Evolutionary conservation across 1,140 invertebrate genomes (phyloP).

Genomic region (Melitaea cinxia): DNA sequence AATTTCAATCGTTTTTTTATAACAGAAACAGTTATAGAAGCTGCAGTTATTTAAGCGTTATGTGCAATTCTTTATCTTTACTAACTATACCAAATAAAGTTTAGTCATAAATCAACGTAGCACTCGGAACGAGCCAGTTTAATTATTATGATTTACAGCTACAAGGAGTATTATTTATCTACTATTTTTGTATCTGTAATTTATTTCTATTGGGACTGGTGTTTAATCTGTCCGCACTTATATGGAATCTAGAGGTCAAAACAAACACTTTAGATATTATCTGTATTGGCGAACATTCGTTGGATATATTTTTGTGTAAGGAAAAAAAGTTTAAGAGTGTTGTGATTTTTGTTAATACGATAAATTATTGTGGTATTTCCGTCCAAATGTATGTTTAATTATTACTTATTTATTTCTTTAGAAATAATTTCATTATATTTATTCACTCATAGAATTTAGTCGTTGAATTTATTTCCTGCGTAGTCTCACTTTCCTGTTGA

Average conservation of each 20-base stretch:
- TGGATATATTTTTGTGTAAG: neutral
- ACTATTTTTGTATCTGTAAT: slow-evolving; percentile 29
- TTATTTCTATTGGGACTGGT: slow-evolving; percentile 28
- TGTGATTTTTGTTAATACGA: neutral
- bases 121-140: slow-evolving; percentile 13
- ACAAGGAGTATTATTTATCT: slow-evolving; percentile 21
- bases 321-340: neutral
- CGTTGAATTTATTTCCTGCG: no score
- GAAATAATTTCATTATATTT: no score
- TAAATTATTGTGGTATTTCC: no score
- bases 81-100: slow-evolving; percentile 13
- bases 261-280: slow-evolving; percentile 20
- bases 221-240: slow-evolving; percentile 24
- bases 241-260: slow-evolving; percentile 26
- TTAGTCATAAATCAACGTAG: slow-evolving; percentile 28
- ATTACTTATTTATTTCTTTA: no score
- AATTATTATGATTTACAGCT: slow-evolving; percentile 33
- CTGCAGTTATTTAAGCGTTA: neutral
- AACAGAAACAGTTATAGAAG: no score
- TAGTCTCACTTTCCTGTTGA: no score
- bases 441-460: no score
- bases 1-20: no score
- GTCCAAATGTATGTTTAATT: no score
- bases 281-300: slow-evolving; percentile 7
- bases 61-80: neutral